Conservation (phyloP, 2,888 invertebrate species). For the Halictus quadricinctus region DNA sequence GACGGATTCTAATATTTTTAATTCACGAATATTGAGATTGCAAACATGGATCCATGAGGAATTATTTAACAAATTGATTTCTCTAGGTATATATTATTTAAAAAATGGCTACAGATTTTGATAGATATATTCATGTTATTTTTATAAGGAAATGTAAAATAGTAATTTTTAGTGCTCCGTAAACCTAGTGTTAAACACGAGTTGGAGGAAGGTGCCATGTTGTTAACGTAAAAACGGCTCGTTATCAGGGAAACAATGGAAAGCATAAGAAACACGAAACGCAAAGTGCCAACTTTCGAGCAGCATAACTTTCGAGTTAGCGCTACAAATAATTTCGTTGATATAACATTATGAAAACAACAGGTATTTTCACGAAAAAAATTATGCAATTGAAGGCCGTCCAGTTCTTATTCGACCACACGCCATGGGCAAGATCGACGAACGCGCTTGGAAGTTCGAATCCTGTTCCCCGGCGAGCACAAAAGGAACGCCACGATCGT, state of each 20-base stretch:
- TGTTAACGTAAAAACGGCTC: background rate
- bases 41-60: no score
- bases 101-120: no score
- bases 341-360: background rate
- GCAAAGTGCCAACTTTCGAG: background rate
- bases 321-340: background rate
- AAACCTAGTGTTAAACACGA: no score
- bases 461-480: slow-evolving; percentile 59
- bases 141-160: no score
- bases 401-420: background rate
- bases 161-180: no score
- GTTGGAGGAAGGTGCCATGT: no score
- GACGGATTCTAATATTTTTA: no score
- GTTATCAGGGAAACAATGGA: background rate
- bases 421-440: background rate
- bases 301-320: no score
- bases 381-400: background rate
- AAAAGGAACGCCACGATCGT: slow-evolving; percentile 61
- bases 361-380: background rate
- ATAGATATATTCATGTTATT: no score
- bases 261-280: background rate
- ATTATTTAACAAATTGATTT: no score
- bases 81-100: no score
- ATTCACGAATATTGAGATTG: no score
- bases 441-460: slow-evolving; percentile 50